Evolutionary conservation across 92 coral and sea anemone genomes (phyloP).

Genomic region (Isaurus tuberculatus): DNA sequence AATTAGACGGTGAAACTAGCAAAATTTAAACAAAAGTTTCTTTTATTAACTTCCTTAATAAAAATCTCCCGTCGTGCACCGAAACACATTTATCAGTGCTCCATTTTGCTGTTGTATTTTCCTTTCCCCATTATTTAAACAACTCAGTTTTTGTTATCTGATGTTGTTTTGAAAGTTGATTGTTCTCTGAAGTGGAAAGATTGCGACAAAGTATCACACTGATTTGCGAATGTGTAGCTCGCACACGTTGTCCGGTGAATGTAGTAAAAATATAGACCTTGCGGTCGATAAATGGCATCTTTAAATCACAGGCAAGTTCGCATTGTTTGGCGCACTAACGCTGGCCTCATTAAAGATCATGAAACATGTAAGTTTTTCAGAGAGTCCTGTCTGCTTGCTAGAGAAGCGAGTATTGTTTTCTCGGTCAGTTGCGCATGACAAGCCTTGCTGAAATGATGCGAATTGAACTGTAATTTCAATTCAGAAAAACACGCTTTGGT

Average conservation of each 20-base stretch:
- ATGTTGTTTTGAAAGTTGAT: slow-evolving; percentile 19
- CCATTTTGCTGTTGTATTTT: background rate
- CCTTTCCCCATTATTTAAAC: background rate
- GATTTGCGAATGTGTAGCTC: background rate
- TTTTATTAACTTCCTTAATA: background rate
- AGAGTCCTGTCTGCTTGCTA: background rate
- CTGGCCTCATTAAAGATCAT: slow-evolving; percentile 1
- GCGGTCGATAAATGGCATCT: slow-evolving; percentile 23
- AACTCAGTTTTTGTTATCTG: background rate
- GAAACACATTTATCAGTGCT: background rate
- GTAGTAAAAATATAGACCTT: no score
- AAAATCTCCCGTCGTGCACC: slow-evolving; percentile 1
- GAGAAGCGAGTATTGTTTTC: background rate
- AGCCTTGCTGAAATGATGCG: background rate
- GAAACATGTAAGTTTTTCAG: slow-evolving; percentile 33
- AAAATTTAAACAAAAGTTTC: slow-evolving; percentile 3
- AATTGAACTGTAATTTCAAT: background rate
- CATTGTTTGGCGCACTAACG: slow-evolving; percentile 45
- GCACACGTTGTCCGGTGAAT: no score
- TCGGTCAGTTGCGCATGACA: slow-evolving; percentile 9
- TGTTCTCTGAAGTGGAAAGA: slow-evolving; percentile 41
- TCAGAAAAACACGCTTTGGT: background rate
- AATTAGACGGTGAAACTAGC: background rate
- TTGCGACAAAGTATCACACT: slow-evolving; percentile 1
- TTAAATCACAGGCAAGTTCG: slow-evolving; percentile 29